Base-by-base conservation (phyloP, 2,113 vertebrate genomes). In the Panthera leo region DNA sequence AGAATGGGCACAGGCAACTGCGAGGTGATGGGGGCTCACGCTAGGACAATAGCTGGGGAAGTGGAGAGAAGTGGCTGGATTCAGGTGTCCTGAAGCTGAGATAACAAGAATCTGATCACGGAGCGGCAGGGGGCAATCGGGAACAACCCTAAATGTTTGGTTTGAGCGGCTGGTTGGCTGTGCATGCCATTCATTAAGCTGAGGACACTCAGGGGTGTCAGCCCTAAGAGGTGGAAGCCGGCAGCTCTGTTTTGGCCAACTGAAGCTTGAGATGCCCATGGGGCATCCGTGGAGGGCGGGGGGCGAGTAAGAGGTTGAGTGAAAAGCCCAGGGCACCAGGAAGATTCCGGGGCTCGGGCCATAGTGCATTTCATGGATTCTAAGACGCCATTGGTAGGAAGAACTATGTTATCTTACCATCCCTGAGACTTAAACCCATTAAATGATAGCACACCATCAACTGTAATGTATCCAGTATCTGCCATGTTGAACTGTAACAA, bases 1-100 rank as follows among this genome's bases (percentile, higher is more conserved):
- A 55, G 51, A 39, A 25, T 1, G 18, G 65, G 53, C n/a, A 5
- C 1, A 12, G 55, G 19, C 23, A 0, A 45, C 14, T 3, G 0
- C 10, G 8, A 79, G n/a, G 34, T 10, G 9, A 15, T 5, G 67
- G 16, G 23, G 7, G 51, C 6, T 1, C 34, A 2, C 0, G 3
- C 51, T 6, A 29, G 55, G 87, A 27, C 14, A 12, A 42, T 3
- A 39, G 39, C 36, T 27, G 61, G 29, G 29, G 36, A 65, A 25
- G 31, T 25, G 12, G 27, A n/a, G n/a, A 42, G 31, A 48, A 61
- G 42, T 23, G 55, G 36, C 65, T 71, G 12, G 65, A 16, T 61
- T 58, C 70, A 48, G 23, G 42, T 7, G 68, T 23, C n/a, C 36
- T n/a, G 73, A 55, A 86, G 10, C 55, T 58, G 73, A 73, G n/a